Evolutionary conservation across 1,140 invertebrate genomes (phyloP).

Genomic region (Diabrotica virgifera): DNA sequence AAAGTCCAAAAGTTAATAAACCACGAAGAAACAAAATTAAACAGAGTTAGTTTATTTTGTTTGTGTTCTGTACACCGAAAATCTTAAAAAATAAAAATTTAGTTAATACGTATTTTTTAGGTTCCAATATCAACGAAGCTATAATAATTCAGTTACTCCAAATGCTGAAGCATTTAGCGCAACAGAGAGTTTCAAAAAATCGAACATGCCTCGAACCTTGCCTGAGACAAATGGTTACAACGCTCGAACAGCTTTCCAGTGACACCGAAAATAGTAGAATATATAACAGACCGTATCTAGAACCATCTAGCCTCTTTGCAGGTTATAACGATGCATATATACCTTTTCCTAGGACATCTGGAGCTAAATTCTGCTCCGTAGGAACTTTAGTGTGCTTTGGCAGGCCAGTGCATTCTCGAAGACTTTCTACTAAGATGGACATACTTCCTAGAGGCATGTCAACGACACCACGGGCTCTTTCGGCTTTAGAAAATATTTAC

Average conservation of each 20-base stretch:
- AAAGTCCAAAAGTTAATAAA: too few species aligned
- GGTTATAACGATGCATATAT: conserved; percentile 75
- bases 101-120: not conserved
- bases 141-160: conserved; percentile 63
- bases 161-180: conserved; percentile 70
- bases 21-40: too few species aligned
- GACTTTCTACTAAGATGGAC: conserved; percentile 66
- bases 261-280: conserved; percentile 37
- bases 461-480: conserved; percentile 74
- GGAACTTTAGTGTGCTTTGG: conserved; percentile 83
- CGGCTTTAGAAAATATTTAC: conserved; percentile 66
- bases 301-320: conserved; percentile 46
- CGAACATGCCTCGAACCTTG: conserved; percentile 78
- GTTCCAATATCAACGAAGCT: conserved; percentile 53
- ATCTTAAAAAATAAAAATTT: too few species aligned
- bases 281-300: conserved; percentile 36
- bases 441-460: conserved; percentile 42
- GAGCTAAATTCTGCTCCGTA: conserved; percentile 87
- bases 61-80: too few species aligned
- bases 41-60: too few species aligned
- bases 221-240: conserved; percentile 68
- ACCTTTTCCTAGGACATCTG: conserved; percentile 90
- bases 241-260: conserved; percentile 59
- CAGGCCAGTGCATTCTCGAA: conserved; percentile 69
- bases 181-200: conserved; percentile 72